Evolutionary conservation across 64 coral and sea anemone genomes (phyloP).

Genomic region (Stichodactyla helianthus): DNA sequence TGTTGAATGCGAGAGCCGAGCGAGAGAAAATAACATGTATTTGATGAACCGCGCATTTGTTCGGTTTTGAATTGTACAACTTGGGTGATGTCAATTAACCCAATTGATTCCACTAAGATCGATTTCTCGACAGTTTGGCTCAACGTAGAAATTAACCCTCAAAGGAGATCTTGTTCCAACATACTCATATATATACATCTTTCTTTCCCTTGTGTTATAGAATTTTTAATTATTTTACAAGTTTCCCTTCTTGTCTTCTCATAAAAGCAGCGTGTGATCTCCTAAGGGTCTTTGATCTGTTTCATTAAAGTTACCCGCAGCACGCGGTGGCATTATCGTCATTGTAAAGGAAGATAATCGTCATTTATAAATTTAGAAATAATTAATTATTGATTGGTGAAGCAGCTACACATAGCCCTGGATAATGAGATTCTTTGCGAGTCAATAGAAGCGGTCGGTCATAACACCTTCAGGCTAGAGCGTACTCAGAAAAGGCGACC

Average conservation of each 20-base stretch:
- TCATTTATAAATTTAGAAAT: conserved; percentile 89
- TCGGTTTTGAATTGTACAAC: not conserved
- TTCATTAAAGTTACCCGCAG: conserved; percentile 53
- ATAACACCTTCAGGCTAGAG: conserved; percentile 68
- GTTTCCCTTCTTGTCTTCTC: conserved; percentile 3
- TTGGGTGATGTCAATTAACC: not conserved
- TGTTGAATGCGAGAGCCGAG: not conserved
- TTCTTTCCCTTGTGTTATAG: not conserved
- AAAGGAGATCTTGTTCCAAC: not conserved
- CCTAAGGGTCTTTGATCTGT: conserved; percentile 58
- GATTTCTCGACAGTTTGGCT: conserved; percentile 8
- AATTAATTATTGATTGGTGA: conserved; percentile 89
- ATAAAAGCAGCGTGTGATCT: conserved; percentile 34
- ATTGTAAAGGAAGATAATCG: conserved; percentile 80
- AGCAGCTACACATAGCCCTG: conserved; percentile 59
- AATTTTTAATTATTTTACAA: conserved; percentile 1
- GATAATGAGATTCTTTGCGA: conserved; percentile 79
- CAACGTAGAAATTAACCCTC: not conserved
- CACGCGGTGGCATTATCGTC: conserved; percentile 69
- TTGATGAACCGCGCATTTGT: conserved; percentile 1
- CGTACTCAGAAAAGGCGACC: conserved; percentile 18
- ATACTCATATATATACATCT: not conserved
- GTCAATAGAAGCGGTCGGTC: conserved; percentile 65
- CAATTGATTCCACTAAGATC: not conserved
- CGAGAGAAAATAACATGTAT: not conserved